These are phyloP conservation scores for Philopedon plagiatum DNA, from an alignment of 2,888 invertebrate species.

Conservation along the genomic window DNA sequence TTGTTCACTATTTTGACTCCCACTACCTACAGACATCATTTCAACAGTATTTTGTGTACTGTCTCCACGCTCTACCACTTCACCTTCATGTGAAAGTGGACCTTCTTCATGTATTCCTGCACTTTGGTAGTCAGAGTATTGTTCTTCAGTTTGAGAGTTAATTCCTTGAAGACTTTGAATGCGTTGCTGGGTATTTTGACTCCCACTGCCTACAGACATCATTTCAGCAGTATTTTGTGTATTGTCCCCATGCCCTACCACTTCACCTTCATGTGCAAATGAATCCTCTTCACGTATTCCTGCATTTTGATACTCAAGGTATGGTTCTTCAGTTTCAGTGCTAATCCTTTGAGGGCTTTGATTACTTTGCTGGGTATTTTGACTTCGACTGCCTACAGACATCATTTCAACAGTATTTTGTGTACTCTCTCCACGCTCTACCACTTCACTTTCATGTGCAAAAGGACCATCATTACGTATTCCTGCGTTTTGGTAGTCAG, in stretches of 20 bases:
- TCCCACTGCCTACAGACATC: neutral
- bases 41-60: neutral
- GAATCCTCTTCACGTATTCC: neutral
- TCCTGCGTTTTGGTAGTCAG: too few species aligned
- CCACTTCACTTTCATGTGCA: neutral
- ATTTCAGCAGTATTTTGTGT: neutral
- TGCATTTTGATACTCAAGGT: too few species aligned
- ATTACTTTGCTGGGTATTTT: neutral
- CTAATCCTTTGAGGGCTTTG: too few species aligned
- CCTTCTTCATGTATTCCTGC: neutral
- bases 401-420: neutral
- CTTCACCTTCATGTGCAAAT: neutral
- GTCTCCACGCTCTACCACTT: neutral
- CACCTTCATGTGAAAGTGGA: neutral
- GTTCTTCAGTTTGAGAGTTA: neutral
- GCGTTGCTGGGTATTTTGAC: neutral
- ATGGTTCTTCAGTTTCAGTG: too few species aligned
- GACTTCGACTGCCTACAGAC: neutral
- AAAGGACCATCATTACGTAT: neutral
- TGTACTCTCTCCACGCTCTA: neutral
- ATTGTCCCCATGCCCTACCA: neutral
- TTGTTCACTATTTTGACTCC: neutral
- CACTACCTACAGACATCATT: neutral
- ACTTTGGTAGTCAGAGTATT: neutral
- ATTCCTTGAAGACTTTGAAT: too few species aligned